Evolutionary conservation across 2,797 vertebrate genomes (phyloP).

Genomic region (Benthosema pterotum): DNA sequence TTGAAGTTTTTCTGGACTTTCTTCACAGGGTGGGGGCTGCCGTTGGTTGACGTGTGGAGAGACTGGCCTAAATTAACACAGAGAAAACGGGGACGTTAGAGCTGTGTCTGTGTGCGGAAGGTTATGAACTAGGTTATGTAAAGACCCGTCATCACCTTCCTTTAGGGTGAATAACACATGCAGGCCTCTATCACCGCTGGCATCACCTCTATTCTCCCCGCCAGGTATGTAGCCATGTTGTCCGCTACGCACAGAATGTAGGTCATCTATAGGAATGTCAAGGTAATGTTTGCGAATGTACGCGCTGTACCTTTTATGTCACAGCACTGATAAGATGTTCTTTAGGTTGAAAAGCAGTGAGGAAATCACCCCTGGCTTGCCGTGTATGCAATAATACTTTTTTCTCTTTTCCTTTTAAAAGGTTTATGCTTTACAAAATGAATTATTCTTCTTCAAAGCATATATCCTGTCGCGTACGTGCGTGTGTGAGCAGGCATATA

Average conservation of each 20-base stretch:
- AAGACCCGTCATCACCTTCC: background rate
- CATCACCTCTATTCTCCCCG: background rate
- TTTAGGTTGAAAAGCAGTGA: background rate
- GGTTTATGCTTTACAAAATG: too few relatives aligned
- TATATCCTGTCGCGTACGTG: background rate
- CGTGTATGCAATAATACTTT: too few relatives aligned
- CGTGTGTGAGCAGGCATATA: background rate
- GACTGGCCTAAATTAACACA: conserved; percentile 85
- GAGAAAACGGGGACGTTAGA: background rate
- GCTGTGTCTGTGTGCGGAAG: background rate
- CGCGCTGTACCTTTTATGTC: background rate
- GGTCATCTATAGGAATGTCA: background rate
- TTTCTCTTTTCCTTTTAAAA: too few relatives aligned
- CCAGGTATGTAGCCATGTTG: background rate
- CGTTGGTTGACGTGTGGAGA: conserved; percentile 87
- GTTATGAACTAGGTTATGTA: background rate
- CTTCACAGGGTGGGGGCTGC: conserved; percentile 87
- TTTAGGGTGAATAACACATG: background rate
- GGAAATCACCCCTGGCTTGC: too few relatives aligned
- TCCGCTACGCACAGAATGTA: background rate
- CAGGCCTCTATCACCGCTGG: background rate
- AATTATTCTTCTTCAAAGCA: too few relatives aligned
- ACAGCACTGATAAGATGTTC: conserved; percentile 15
- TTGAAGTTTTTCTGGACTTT: conserved; percentile 97
- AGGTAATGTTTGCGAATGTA: background rate